phyloP scores from a whole-genome alignment of 2,888 invertebrate genomes.

The Zootermopsis nevadensis region DNA sequence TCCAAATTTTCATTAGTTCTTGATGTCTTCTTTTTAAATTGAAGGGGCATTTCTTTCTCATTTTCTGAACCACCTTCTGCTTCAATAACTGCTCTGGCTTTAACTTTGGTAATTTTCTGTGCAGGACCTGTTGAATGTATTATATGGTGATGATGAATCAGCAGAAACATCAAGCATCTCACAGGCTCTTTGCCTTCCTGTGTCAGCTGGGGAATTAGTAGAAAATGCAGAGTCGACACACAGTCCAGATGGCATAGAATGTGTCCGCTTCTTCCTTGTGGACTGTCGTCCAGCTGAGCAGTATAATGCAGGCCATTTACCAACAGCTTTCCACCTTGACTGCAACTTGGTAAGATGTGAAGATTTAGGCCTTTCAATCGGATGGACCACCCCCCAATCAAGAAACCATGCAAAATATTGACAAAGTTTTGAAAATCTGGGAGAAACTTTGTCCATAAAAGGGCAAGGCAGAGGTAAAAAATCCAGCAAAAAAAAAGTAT shows the following conservation, averaged over 20 bases:
- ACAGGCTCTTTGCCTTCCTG: conserved; percentile 94
- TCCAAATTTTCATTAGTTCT: not conserved
- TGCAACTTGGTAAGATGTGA: conserved; percentile 84
- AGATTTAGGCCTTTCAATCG: no score
- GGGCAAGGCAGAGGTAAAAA: no score
- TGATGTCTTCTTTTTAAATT: not conserved
- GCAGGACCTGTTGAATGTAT: conserved; percentile 55
- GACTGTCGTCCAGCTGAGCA: conserved; percentile 97
- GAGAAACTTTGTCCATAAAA: no score
- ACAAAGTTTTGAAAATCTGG: no score
- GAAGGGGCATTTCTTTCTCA: not conserved
- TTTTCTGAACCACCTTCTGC: not conserved
- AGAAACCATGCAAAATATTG: no score
- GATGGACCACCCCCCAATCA: no score
- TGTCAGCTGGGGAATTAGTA: conserved; percentile 93
- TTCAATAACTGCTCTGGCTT: no score
- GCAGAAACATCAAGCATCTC: conserved; percentile 70
- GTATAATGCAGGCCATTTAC: conserved; percentile 96
- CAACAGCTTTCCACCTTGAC: conserved; percentile 97
- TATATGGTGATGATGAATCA: conserved; percentile 65
- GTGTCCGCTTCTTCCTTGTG: conserved; percentile 91
- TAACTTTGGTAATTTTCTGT: no score
- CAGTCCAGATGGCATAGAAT: conserved; percentile 57
- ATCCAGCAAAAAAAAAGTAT: no score
- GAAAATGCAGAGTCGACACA: conserved; percentile 71